Conservation (phyloP, 2,797 vertebrate species). For the Oreochromis mossambicus region DNA sequence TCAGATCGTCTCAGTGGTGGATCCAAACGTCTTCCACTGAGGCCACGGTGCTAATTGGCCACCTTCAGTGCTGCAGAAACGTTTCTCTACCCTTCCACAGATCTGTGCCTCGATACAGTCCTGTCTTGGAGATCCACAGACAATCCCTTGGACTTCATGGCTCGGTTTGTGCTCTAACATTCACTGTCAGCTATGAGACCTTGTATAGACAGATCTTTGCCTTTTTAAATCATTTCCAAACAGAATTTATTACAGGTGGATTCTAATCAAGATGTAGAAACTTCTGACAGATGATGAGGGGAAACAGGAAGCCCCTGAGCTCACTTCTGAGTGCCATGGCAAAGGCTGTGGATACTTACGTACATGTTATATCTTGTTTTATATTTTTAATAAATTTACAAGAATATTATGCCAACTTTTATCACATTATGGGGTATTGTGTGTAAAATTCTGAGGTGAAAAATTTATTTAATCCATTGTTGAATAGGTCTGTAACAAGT, state of each 20-base stretch:
- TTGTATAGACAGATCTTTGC: background rate
- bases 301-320: background rate
- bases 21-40: background rate
- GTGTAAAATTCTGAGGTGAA: background rate
- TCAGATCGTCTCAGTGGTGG: background rate
- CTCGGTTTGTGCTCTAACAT: background rate
- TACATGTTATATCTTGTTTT: background rate
- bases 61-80: background rate
- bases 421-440: background rate
- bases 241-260: background rate
- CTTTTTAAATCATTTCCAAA: background rate
- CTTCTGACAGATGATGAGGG: background rate
- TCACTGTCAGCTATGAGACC: background rate
- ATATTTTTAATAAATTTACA: background rate
- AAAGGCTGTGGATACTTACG: background rate
- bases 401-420: background rate
- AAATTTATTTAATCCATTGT: background rate
- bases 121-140: background rate
- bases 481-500: background rate
- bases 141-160: background rate
- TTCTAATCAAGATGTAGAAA: background rate
- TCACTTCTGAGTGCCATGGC: fast-evolving
- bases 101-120: background rate
- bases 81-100: background rate
- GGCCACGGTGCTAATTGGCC: background rate